These are phyloP conservation scores for Mormyrops attenuatus DNA, from an alignment of 2,797 vertebrate species.

Conservation along the genomic window DNA sequence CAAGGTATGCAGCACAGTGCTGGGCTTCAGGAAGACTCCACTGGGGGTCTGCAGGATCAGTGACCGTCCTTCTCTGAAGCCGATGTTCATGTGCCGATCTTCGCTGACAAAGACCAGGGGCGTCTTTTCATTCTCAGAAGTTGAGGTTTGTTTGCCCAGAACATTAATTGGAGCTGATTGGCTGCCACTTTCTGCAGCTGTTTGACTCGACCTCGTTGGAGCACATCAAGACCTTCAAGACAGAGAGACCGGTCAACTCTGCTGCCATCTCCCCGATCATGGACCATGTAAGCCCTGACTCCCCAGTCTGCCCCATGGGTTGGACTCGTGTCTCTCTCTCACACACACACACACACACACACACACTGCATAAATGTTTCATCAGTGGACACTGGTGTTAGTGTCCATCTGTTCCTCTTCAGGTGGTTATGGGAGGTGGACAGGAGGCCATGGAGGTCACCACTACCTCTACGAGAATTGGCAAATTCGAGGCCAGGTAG, in stretches of 20 bases:
- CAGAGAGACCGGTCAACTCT: slow-evolving; percentile 91
- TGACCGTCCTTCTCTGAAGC: neutral
- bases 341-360: no score
- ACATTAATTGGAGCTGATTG: neutral
- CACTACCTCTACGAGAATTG: slow-evolving; percentile 94
- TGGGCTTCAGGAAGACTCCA: neutral
- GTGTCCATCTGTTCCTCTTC: neutral
- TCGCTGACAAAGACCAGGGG: neutral
- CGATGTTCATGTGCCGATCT: neutral
- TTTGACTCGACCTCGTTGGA: slow-evolving; percentile 81
- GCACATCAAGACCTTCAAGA: slow-evolving; percentile 90
- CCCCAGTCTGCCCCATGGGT: neutral
- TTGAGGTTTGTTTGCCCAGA: neutral
- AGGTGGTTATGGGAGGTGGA: slow-evolving; percentile 96
- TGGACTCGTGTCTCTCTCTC: neutral
- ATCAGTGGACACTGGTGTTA: neutral
- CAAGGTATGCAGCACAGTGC: slow-evolving; percentile 61
- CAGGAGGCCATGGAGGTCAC: slow-evolving; percentile 99
- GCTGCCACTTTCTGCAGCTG: slow-evolving; percentile 56
- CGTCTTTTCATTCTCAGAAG: neutral
- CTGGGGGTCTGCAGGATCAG: neutral
- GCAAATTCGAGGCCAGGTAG: slow-evolving; percentile 97
- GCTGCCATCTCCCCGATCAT: slow-evolving; percentile 92
- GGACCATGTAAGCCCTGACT: slow-evolving; percentile 77
- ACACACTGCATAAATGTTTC: neutral